Conservation (phyloP, 2,888 invertebrate genomes). For the Apantesis nais region DNA sequence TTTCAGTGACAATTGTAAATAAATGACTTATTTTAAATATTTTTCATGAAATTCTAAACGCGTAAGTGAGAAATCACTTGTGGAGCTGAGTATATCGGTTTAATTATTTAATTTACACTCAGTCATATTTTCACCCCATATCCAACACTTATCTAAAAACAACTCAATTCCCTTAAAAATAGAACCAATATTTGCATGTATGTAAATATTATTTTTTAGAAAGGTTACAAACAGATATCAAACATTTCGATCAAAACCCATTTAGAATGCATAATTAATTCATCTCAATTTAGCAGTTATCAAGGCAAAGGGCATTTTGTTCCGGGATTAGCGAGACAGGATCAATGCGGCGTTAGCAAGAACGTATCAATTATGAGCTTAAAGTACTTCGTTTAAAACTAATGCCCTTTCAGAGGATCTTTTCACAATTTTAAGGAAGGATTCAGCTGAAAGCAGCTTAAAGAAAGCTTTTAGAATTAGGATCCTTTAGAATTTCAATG, state of each 20-base stretch:
- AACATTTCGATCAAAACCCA: constrained; percentile 9
- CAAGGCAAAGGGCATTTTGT: constrained; percentile 39
- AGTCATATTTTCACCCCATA: not conserved
- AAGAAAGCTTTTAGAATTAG: constrained; percentile 12
- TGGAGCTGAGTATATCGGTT: not conserved
- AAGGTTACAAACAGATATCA: not conserved
- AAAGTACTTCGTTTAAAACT: constrained; percentile 40
- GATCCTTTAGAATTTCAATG: constrained; percentile 6
- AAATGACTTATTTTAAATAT: no score
- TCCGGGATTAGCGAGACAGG: constrained; percentile 33
- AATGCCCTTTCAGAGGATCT: constrained; percentile 29
- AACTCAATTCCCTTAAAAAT: not conserved
- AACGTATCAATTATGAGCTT: constrained; percentile 48
- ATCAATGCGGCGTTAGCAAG: constrained; percentile 38
- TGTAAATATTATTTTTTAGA: not conserved
- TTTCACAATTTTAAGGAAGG: constrained; percentile 20
- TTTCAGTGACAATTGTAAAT: not conserved
- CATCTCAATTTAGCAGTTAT: constrained; percentile 39
- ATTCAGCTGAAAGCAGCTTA: not conserved
- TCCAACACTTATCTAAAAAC: not conserved
- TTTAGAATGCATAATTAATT: constrained; percentile 43
- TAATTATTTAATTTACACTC: not conserved
- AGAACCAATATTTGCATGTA: not conserved
- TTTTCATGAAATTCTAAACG: no score
- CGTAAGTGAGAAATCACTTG: not conserved